Evolutionary conservation across 2,888 invertebrate species (phyloP).

Genomic region (Chymomyza amoena): DNA sequence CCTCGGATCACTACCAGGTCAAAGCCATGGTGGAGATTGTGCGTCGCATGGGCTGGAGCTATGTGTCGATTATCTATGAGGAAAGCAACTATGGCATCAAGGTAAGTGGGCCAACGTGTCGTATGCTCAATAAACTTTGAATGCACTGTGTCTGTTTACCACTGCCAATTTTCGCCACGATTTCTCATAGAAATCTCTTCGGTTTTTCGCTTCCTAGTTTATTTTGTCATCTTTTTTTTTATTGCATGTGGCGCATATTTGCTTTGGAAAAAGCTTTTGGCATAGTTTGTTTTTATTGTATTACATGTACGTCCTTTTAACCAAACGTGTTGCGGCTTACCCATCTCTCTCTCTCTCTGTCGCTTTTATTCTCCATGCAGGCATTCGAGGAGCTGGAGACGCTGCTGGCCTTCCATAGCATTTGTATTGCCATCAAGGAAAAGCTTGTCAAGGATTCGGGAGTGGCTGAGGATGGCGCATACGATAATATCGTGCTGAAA

Average conservation of each 20-base stretch:
- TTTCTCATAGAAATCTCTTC: not conserved
- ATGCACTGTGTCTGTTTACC: not conserved
- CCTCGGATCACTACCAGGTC: constrained; percentile 95
- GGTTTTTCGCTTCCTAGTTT: not conserved
- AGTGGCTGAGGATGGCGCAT: constrained; percentile 91
- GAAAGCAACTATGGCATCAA: constrained; percentile 97
- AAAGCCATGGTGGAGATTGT: constrained; percentile 97
- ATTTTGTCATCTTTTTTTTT: constrained; percentile 7
- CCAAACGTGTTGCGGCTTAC: constrained; percentile 11
- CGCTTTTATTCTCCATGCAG: constrained; percentile 79
- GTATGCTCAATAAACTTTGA: not conserved
- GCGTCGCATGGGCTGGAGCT: constrained; percentile 91
- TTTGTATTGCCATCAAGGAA: constrained; percentile 97
- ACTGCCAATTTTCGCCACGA: not conserved
- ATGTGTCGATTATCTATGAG: constrained; percentile 96
- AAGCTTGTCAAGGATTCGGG: constrained; percentile 97
- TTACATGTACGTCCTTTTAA: constrained; percentile 14
- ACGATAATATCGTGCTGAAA: constrained; percentile 92
- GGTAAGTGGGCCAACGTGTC: constrained; percentile 80
- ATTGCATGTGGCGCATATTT: constrained; percentile 21
- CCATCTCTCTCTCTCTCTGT: constrained; percentile 11
- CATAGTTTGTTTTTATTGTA: constrained; percentile 27
- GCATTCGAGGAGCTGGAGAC: constrained; percentile 96
- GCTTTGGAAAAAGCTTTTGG: constrained; percentile 26
- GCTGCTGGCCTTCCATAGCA: constrained; percentile 87